Evolutionary conservation across 2,888 invertebrate species (phyloP), one percentile per base, ranked within the genome.

Genomic region (Mythimna ferrago): DNA sequence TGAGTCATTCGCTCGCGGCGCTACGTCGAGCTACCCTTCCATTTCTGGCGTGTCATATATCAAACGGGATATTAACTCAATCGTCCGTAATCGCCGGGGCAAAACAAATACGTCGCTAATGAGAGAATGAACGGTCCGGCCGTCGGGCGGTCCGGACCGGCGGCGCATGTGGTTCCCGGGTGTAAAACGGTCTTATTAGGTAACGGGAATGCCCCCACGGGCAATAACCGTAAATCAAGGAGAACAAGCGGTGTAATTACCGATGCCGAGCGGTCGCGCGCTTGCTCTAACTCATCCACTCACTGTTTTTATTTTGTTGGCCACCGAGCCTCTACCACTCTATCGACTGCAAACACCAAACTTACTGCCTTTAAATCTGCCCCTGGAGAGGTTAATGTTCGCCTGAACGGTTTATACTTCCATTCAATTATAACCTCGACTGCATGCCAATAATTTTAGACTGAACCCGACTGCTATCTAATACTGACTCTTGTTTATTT

Each of bases 201-300:
- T 96, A 95, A 94, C 95, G 93, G 94, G 95, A 94, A 95, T 95
- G 92, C 95, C 96, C 95, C 95, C 94, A 93, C 94, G 94, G 94
- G 96, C 96, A 96, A 96, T 96, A 96, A 96, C 96, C 95, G 95
- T 96, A 96, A 96, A 95, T 95, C 96, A 96, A 94, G 94, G 93
- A 94, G 95, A 96, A 96, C 96, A 96, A 96, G 96, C 96, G 95
- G 95, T 95, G 96, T 96, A 96, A 96, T 96, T 96, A 96, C 96
- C 95, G 94, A 89, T 93, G 94, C 92, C 92, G 94, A 93, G 94
- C 95, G 95, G 95, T 95, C 95, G 94, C 94, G 89, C 92, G 93
- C 94, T 89, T 91, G 94, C 94, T 94, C 94, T 96, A 95, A 96
- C 96, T 96, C 95, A 96, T 95, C 95, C 94, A 91, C 93, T 93